Evolutionary conservation across 2,113 vertebrate genomes (phyloP), one percentile per base, ranked within the genome.

Genomic region (Sterna hirundo): DNA sequence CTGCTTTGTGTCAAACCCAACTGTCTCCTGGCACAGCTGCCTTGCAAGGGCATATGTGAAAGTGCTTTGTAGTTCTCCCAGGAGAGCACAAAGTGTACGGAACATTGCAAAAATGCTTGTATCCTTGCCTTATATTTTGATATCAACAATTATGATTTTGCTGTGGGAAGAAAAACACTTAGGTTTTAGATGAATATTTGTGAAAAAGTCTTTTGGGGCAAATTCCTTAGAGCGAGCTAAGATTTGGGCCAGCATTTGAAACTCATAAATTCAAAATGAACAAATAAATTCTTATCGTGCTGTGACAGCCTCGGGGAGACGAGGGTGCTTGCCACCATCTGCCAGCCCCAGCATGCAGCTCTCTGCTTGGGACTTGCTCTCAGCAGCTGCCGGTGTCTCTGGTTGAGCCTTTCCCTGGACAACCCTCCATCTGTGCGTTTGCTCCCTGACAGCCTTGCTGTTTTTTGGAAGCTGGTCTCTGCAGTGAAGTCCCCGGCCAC

Each of bases 141-240:
- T 61, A 69, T 65, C 92, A 85, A 21, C 91, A 54, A 18, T 55
- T 52, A n/a, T 1, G 6, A 29, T 80, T 93, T 80, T 83, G 75
- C 75, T 57, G 54, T 30, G 77, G 88, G 87, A 42, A 90, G 57
- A 7, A 34, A 69, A 88, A 16, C 42, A 69, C 57, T 61, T 30
- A 0, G 7, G 47, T 84, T 91, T 60, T n/a, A 79, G 81, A 84
- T 60, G 57, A 30, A 13, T 89, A 77, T 80, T 91, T 69, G 55
- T 49, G 84, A 80, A 76, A 44, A 87, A 69, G 64, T 51, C 51
- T 84, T 94, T 44, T 26, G 55, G 82, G 92, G 79, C 71, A 74
- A 77, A 83, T 62, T 94, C 94, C 90, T 93, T 61, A 8, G 90
- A 76, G 87, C 57, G 49, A 70, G 60, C 30, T 54, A 20, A 74